A percentile compares a stretch with the other conserved stretches of the same genome.
phyloP scores from a whole-genome alignment of 2,888 invertebrate genomes.

The Macaria notata region DNA sequence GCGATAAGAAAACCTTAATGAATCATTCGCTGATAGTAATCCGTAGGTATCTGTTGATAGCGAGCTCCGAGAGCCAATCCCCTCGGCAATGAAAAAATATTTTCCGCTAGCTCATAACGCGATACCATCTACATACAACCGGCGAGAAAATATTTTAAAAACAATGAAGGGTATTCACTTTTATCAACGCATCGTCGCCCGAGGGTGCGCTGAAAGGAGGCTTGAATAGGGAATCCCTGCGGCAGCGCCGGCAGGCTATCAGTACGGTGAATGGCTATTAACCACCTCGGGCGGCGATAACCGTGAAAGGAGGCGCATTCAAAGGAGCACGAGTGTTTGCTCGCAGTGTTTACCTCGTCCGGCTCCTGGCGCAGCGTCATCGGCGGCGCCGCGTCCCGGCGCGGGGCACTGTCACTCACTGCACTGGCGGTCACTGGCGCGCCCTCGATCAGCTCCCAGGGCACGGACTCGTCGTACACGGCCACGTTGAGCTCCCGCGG shows the following conservation, averaged over 20 bases:
- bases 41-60: slow-evolving; percentile 53
- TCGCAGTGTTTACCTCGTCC: slow-evolving; percentile 69
- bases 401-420: slow-evolving; percentile 74
- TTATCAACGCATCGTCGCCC: slow-evolving; percentile 75
- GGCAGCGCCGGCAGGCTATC: slow-evolving; percentile 66
- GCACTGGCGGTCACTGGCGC: slow-evolving; percentile 62
- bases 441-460: slow-evolving; percentile 76
- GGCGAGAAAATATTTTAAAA: slow-evolving; percentile 70
- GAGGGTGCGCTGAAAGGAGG: slow-evolving; percentile 65
- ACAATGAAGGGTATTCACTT: slow-evolving; percentile 75
- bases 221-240: slow-evolving; percentile 64
- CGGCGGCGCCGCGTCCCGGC: slow-evolving; percentile 68
- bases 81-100: slow-evolving; percentile 53
- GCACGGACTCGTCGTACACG: slow-evolving; percentile 78
- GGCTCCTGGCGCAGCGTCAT: slow-evolving; percentile 70
- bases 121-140: slow-evolving; percentile 64
- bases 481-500: slow-evolving; percentile 75
- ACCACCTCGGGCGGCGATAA: slow-evolving; percentile 77
- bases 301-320: slow-evolving; percentile 64
- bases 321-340: slow-evolving; percentile 51
- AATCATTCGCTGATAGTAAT: slow-evolving; percentile 37
- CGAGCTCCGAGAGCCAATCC: slow-evolving; percentile 52
- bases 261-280: slow-evolving; percentile 73
- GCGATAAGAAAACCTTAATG: slow-evolving; percentile 41
- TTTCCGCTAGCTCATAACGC: slow-evolving; percentile 48